Percentiles rank a stretch among this genome's conserved stretches.
Conservation (phyloP, 2,113 vertebrate genomes). For the Marmota flaviventris region DNA sequence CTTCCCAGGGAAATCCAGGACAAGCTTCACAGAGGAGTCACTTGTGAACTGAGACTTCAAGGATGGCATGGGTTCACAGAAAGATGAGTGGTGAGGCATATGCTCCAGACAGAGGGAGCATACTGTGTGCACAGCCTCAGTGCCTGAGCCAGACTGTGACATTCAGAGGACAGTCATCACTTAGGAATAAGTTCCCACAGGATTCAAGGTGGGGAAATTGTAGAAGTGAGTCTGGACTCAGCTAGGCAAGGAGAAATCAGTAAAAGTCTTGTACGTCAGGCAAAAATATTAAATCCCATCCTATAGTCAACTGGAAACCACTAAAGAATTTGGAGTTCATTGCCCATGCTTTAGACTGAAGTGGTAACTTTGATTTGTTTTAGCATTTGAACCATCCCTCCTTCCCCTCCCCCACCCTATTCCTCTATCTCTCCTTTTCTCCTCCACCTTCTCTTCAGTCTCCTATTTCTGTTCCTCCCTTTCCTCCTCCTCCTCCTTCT, state of each 20-base stretch:
- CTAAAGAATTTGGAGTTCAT: not conserved
- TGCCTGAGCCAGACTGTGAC: rapidly evolving
- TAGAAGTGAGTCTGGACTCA: not conserved
- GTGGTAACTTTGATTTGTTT: not conserved
- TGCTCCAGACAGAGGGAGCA: rapidly evolving
- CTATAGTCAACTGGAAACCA: not conserved
- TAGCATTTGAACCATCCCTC: not conserved
- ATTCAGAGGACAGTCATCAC: not conserved
- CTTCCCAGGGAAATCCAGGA: not conserved
- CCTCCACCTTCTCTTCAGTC: not conserved
- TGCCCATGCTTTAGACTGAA: not conserved
- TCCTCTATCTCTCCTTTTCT: not conserved
- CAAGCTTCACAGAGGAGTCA: not conserved
- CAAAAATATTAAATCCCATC: not conserved
- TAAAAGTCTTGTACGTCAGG: too few relatives aligned
- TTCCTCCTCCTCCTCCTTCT: not conserved
- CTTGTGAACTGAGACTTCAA: not conserved
- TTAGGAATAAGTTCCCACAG: not conserved
- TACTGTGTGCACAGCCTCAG: too few relatives aligned
- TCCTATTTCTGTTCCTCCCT: too few relatives aligned
- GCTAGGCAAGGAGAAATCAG: too few relatives aligned
- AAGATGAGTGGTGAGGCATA: rapidly evolving
- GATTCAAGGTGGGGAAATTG: not conserved
- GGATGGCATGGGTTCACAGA: not conserved
- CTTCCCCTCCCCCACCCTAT: not conserved